A percentile compares a stretch with the other conserved stretches of the same genome.
Conservation (phyloP, 2,113 vertebrate species). For the Trinectes maculatus region DNA sequence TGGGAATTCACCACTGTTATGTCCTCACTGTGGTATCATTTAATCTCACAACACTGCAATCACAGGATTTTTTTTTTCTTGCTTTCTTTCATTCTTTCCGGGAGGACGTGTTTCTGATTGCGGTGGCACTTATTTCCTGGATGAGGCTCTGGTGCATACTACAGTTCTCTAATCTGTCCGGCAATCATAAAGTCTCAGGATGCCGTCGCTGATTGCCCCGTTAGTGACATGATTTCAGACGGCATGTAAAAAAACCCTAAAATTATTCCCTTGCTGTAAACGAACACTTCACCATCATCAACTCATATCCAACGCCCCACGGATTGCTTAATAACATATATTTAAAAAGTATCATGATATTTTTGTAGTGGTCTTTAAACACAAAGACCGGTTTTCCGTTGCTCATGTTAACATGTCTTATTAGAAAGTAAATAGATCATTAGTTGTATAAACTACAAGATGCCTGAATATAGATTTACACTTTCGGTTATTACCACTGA, state of each 20-base stretch:
- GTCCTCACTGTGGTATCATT: conserved; percentile 44
- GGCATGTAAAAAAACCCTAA: neutral
- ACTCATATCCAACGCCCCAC: neutral
- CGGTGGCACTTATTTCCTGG: conserved; percentile 56
- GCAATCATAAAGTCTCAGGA: conserved; percentile 60
- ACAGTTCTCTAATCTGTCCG: conserved; percentile 58
- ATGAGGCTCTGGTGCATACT: conserved; percentile 60
- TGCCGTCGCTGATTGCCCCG: conserved; percentile 60
- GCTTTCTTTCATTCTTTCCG: neutral
- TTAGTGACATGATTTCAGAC: conserved; percentile 44
- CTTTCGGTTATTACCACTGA: conserved; percentile 1
- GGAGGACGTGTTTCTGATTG: conserved; percentile 69
- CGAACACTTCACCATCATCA: conserved; percentile 7
- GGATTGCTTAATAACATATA: conserved; percentile 2
- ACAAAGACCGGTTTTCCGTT: neutral
- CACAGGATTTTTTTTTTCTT: conserved; percentile 36
- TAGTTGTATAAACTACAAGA: neutral
- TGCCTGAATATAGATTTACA: neutral
- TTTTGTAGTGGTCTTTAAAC: neutral
- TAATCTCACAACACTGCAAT: conserved; percentile 70
- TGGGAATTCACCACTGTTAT: conserved; percentile 38
- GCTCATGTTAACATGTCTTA: conserved; percentile 34
- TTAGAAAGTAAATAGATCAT: neutral
- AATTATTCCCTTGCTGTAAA: conserved; percentile 19
- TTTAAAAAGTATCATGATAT: conserved; percentile 1